These are phyloP conservation scores for Pipistrellus pipistrellus DNA, from an alignment of 2,797 vertebrate genomes.

Conservation along the genomic window DNA sequence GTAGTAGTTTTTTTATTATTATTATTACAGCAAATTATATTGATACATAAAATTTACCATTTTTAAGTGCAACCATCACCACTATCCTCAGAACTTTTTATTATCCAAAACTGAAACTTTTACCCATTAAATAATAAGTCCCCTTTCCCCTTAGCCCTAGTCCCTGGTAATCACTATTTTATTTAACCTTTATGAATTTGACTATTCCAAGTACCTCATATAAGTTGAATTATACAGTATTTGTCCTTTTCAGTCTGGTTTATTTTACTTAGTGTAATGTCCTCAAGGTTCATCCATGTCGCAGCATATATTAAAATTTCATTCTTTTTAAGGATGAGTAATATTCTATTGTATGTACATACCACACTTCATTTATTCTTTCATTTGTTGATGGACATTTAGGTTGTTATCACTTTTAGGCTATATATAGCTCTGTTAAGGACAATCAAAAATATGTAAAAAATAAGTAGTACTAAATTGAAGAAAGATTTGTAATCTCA, in stretches of 20 bases:
- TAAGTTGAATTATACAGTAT: not conserved
- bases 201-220: not conserved
- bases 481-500: slow-evolving; percentile 3
- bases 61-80: not conserved
- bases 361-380: not conserved
- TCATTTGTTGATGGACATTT: not conserved
- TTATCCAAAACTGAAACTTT: not conserved
- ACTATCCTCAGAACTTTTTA: not conserved
- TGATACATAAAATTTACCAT: not conserved
- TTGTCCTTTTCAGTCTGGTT: not conserved
- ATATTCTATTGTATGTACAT: not conserved
- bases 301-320: not conserved
- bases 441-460: slow-evolving; percentile 7
- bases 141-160: not conserved
- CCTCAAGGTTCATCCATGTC: not conserved
- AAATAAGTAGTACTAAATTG: not conserved
- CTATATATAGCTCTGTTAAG: not conserved
- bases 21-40: not conserved
- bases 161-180: not conserved
- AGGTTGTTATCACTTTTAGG: not conserved
- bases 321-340: not conserved
- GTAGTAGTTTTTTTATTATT: not conserved
- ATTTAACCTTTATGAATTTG: not conserved
- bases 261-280: slow-evolving; percentile 7
- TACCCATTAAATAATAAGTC: not conserved